These are phyloP conservation scores for Heterodera carotae DNA, from an alignment of 1,140 invertebrate genomes.

Conservation along the genomic window DNA sequence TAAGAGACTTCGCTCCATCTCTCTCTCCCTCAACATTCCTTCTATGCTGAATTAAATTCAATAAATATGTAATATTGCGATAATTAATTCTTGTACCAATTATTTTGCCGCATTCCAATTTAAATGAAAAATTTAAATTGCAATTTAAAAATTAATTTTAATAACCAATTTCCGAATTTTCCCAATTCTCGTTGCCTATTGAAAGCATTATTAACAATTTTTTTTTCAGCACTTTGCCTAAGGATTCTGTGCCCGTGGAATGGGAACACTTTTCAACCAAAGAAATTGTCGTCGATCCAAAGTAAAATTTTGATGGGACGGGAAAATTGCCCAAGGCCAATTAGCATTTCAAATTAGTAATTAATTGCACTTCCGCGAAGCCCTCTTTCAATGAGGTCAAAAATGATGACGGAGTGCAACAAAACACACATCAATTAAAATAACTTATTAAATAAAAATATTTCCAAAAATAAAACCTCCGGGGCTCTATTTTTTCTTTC, in stretches of 20 bases:
- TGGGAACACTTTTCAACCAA: slow-evolving; percentile 57
- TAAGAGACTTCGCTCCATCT: neutral
- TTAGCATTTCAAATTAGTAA: no score
- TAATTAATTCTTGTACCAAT: no score
- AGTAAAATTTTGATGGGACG: slow-evolving; percentile 47
- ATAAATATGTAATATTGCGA: no score
- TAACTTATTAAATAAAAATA: no score
- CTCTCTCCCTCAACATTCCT: neutral
- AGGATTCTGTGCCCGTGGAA: slow-evolving; percentile 51
- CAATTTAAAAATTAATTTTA: neutral
- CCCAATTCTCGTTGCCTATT: neutral
- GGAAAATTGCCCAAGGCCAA: slow-evolving; percentile 8
- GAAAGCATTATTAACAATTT: neutral
- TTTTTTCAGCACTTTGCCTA: slow-evolving; percentile 59
- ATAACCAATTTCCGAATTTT: neutral
- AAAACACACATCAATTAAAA: no score
- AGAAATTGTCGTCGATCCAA: slow-evolving; percentile 60
- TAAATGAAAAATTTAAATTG: neutral
- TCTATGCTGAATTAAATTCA: neutral
- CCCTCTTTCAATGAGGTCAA: neutral
- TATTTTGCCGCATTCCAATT: no score
- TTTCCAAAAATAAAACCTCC: no score
- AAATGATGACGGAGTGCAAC: no score
- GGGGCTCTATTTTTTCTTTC: no score
- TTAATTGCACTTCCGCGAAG: slow-evolving; percentile 20